Evolutionary conservation across 2,113 vertebrate genomes (phyloP).

Genomic region (Notothenia rossii): DNA sequence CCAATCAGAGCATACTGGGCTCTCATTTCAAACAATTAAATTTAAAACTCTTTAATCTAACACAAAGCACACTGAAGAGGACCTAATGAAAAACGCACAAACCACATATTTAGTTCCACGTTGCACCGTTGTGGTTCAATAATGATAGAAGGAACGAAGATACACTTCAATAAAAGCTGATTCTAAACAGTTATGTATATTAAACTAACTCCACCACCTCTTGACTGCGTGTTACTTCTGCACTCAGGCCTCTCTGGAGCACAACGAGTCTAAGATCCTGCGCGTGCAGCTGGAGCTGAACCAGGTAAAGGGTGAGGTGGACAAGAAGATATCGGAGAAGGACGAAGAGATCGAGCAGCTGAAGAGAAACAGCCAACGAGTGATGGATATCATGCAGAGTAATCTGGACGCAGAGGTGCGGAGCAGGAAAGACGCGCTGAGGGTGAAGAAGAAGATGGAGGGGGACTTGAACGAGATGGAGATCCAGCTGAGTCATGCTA

Average conservation of each 20-base stretch:
- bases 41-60: too few species aligned
- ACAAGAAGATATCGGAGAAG: slow-evolving; percentile 70
- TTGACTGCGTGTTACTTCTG: not conserved
- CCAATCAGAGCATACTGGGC: too few species aligned
- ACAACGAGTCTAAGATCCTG: slow-evolving; percentile 57
- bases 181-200: too few species aligned
- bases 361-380: slow-evolving; percentile 72
- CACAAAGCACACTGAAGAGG: too few species aligned
- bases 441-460: slow-evolving; percentile 84
- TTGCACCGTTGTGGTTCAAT: too few species aligned
- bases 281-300: slow-evolving; percentile 68
- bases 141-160: too few species aligned
- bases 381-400: slow-evolving; percentile 84
- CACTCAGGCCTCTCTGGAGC: slow-evolving; percentile 61
- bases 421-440: slow-evolving; percentile 65
- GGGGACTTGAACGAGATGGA: slow-evolving; percentile 19
- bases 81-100: too few species aligned
- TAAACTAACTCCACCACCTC: too few species aligned
- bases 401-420: slow-evolving; percentile 60
- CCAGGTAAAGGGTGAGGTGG: slow-evolving; percentile 60
- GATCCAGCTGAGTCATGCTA: slow-evolving; percentile 85
- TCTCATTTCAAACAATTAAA: too few species aligned
- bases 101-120: too few species aligned
- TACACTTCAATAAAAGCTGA: too few species aligned
- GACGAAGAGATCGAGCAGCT: slow-evolving; percentile 75